Evolutionary conservation across 2,113 vertebrate species (phyloP).

Genomic region (Fregetta grallaria): DNA sequence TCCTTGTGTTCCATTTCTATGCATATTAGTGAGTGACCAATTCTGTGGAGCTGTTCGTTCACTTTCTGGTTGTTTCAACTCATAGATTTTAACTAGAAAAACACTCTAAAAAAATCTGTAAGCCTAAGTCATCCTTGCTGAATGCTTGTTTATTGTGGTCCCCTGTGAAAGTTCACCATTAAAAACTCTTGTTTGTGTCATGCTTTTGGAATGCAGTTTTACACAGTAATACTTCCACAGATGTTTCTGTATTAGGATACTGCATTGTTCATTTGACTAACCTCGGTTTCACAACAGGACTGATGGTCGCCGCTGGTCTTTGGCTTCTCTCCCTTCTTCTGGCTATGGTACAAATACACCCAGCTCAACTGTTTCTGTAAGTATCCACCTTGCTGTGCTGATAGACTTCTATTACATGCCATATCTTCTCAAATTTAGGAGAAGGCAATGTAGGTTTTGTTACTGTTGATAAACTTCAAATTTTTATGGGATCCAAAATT

Average conservation of each 20-base stretch:
- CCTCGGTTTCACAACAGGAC: slow-evolving; percentile 76
- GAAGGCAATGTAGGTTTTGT: background rate
- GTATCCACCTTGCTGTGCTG: slow-evolving; percentile 37
- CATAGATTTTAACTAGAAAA: slow-evolving; percentile 45
- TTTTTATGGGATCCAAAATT: background rate
- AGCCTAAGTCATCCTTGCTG: slow-evolving; percentile 3
- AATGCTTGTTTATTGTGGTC: slow-evolving; percentile 51
- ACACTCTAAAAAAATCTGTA: background rate
- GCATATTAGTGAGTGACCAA: slow-evolving; percentile 23
- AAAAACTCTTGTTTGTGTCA: background rate
- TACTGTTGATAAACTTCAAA: background rate
- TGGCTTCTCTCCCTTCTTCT: slow-evolving; percentile 97
- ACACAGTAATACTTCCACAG: background rate
- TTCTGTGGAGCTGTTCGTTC: slow-evolving; percentile 48
- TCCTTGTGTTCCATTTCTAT: slow-evolving; percentile 30
- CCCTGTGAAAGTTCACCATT: background rate
- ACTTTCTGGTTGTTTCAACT: slow-evolving; percentile 48
- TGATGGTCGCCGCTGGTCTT: slow-evolving; percentile 96
- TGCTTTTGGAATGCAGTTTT: slow-evolving; percentile 14
- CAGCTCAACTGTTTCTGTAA: slow-evolving; percentile 95
- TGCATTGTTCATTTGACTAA: slow-evolving; percentile 1
- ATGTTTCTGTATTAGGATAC: background rate
- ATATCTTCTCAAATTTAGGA: background rate
- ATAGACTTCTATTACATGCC: background rate
- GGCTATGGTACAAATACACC: slow-evolving; percentile 99